Base-by-base conservation (phyloP, 1,140 invertebrate genomes). In the Centruroides sculpturatus region DNA sequence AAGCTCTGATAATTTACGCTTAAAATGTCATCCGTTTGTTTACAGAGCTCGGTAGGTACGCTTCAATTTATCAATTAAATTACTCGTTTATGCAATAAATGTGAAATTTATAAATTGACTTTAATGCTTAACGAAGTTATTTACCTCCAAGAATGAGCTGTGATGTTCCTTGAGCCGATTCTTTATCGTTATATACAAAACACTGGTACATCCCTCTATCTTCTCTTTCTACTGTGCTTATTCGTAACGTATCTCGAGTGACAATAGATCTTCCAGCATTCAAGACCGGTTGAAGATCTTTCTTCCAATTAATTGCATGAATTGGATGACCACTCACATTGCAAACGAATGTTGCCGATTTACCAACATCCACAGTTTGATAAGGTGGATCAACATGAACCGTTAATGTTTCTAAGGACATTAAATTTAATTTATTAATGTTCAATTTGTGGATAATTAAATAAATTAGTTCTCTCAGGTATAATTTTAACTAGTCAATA, bases 251-350 rank as follows among this genome's bases (percentile, higher is more conserved):
- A 36, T 67, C 63, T 13, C 64, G 58, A 3, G 64, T 62, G 3
- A 62, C 58, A 1, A 56, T 13, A 3, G 59, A 57, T 48, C 61
- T 57, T 36, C 59, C 47, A 9, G 57, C 62, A 9, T 57, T 57
- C 4, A 60, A 36, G 9, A 65, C 57, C 1, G 59, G 64, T 35
- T 88, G 85, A 64, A 92, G 91, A 73, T 97, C 90, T 74, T 96
- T 95, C 55, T 91, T 78, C 93, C 93, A 97, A 46, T 81, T 85
- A 49, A 96, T 83, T 5, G 84, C 87, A 70, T 88, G 89, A 54
- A 93, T 84, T 0, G 90, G 90, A 69, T 89, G 89, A 52, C 92
- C 92, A 8, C 57, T 61, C 5, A 71, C 64, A 5, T 69, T 67
- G 66, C 74, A 75, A 57, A 72, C 73, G 56, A 68, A 62, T 3